phyloP scores from a whole-genome alignment of 2,888 invertebrate genomes.

The Drosophila koepferae region DNA sequence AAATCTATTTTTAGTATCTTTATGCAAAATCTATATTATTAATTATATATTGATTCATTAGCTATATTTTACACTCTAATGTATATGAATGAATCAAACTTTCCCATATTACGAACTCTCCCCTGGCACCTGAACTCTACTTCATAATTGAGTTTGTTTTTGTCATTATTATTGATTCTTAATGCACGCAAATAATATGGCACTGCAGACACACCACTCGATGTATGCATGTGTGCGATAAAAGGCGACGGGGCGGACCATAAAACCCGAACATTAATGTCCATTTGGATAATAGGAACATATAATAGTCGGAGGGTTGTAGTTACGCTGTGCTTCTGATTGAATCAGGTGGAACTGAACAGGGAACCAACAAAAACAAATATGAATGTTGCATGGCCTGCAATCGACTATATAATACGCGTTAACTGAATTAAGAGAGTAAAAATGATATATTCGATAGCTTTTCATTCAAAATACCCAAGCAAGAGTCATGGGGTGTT shows the following conservation, averaged over 20 bases:
- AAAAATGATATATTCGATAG: background rate
- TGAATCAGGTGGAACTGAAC: conserved; percentile 40
- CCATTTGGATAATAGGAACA: conserved; percentile 39
- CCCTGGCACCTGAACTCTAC: conserved; percentile 13
- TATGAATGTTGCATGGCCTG: background rate
- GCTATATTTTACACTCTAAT: background rate
- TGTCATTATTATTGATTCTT: conserved; percentile 69
- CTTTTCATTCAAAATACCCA: too few species aligned
- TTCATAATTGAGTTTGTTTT: conserved; percentile 52
- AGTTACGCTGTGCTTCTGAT: conserved; percentile 44
- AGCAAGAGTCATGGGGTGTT: too few species aligned
- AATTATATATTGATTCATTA: background rate
- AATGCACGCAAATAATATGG: conserved; percentile 67
- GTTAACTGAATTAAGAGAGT: background rate
- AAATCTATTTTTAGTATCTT: background rate
- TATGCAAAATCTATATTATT: too few species aligned
- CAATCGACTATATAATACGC: background rate
- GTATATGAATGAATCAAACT: conserved; percentile 5
- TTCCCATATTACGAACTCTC: background rate
- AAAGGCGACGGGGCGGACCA: conserved; percentile 17
- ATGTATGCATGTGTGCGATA: conserved; percentile 25
- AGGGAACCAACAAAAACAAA: background rate
- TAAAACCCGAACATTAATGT: conserved; percentile 44
- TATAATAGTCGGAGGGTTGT: conserved; percentile 11
- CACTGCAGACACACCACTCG: conserved; percentile 9